phyloP scores from a whole-genome alignment of 1,140 invertebrate species.

The Lepidotrigona ventralis region DNA sequence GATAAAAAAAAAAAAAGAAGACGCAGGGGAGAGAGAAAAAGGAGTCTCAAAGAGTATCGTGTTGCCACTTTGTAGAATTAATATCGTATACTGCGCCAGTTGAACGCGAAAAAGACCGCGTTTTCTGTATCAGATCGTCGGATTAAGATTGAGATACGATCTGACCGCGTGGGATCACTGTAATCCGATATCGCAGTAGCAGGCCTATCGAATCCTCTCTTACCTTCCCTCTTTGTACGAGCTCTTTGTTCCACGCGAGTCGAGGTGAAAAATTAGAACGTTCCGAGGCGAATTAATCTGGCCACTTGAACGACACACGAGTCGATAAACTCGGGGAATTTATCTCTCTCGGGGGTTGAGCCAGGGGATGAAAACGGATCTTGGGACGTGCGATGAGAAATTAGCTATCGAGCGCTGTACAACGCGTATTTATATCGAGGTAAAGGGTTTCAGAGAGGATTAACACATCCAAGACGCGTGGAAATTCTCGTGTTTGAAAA shows the following conservation, averaged over 20 bases:
- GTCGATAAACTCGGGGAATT: background rate
- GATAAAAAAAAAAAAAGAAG: background rate
- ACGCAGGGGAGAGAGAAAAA: background rate
- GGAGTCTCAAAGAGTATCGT: constrained; percentile 32
- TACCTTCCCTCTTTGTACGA: constrained; percentile 4
- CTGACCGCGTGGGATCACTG: constrained; percentile 47
- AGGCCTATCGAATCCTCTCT: constrained; percentile 5
- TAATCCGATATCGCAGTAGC: constrained; percentile 44
- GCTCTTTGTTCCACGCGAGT: constrained; percentile 21
- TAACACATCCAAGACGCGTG: background rate
- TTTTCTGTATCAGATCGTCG: constrained; percentile 23
- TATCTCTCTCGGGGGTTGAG: background rate
- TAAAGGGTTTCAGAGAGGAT: background rate
- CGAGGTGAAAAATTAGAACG: constrained; percentile 25
- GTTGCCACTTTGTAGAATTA: constrained; percentile 49
- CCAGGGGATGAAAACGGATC: background rate
- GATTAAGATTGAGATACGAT: constrained; percentile 47
- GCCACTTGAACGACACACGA: background rate
- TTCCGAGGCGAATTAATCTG: constrained; percentile 19
- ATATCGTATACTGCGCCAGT: constrained; percentile 37
- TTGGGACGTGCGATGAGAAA: background rate
- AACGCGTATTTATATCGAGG: background rate
- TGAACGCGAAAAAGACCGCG: constrained; percentile 39
- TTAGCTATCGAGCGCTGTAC: background rate
- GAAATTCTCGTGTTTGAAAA: too few relatives aligned